A percentile compares a stretch with the other conserved stretches of the same genome.
Evolutionary conservation across 2,888 invertebrate genomes (phyloP).

Genomic region (Sisyra nigra): DNA sequence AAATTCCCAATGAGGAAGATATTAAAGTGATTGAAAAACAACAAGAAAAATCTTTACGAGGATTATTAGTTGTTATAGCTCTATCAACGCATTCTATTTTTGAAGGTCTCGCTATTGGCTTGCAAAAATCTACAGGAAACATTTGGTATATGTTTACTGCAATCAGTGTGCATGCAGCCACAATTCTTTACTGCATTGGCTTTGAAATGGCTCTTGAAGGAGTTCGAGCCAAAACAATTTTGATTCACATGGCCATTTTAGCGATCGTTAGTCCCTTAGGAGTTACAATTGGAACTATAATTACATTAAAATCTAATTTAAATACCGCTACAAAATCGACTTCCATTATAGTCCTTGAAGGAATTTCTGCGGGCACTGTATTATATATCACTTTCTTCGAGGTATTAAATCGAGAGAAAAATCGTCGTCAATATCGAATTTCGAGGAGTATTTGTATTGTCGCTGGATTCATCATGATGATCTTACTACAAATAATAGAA

Average conservation of each 20-base stretch:
- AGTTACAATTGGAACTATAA: conserved; percentile 27
- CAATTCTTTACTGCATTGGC: conserved; percentile 35
- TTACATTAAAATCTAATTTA: conserved; percentile 24
- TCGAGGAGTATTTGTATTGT: conserved; percentile 23
- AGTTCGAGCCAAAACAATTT: conserved; percentile 23
- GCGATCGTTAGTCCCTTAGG: conserved; percentile 33
- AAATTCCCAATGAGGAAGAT: conserved; percentile 8
- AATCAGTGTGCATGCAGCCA: conserved; percentile 33
- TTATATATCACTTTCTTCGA: conserved; percentile 36
- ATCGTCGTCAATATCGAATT: conserved; percentile 22
- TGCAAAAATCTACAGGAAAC: conserved; percentile 27
- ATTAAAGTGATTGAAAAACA: conserved; percentile 12
- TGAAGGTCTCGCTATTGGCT: conserved; percentile 35
- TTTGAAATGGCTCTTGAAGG: conserved; percentile 31
- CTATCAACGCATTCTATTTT: conserved; percentile 36
- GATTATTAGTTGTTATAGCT: conserved; percentile 29
- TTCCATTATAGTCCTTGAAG: conserved; percentile 27
- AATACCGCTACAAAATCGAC: conserved; percentile 24
- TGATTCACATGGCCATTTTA: conserved; percentile 28
- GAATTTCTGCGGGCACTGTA: conserved; percentile 32
- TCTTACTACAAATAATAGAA: conserved; percentile 16
- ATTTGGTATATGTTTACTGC: conserved; percentile 36
- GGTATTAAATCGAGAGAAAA: conserved; percentile 29
- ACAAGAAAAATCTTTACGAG: conserved; percentile 17
- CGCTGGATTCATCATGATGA: conserved; percentile 26